Percentiles rank a stretch among this genome's conserved stretches.
Evolutionary conservation across 2,797 vertebrate species (phyloP).

Genomic region (Alectoris magna): DNA sequence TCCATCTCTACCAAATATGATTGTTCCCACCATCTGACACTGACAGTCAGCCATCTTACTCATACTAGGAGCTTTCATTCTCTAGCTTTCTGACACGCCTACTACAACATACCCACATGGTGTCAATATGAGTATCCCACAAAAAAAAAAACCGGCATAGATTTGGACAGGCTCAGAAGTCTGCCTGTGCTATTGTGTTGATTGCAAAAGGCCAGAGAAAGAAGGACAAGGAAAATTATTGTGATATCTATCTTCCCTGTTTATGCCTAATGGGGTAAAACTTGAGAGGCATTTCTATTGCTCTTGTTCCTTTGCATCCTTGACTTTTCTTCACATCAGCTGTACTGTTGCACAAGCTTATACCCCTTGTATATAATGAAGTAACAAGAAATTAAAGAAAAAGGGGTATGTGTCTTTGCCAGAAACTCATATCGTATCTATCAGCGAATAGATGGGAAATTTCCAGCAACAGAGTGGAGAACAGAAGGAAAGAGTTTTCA

Average conservation of each 20-base stretch:
- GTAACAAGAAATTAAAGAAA: not conserved
- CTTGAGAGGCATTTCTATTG: not conserved
- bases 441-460: not conserved
- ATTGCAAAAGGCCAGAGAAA: not conserved
- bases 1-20: not conserved
- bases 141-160: not conserved
- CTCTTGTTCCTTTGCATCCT: not conserved
- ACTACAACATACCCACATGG: not conserved
- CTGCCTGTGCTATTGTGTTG: rapidly evolving
- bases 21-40: slow-evolving; percentile 21
- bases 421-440: not conserved
- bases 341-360: not conserved
- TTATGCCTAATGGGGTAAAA: not conserved
- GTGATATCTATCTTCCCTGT: not conserved
- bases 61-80: not conserved
- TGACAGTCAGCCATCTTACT: slow-evolving; percentile 27
- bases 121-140: not conserved
- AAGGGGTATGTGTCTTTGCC: not conserved
- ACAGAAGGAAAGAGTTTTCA: not conserved
- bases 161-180: not conserved
- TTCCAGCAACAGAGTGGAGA: not conserved
- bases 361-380: not conserved
- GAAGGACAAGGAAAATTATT: not conserved
- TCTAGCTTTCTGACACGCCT: not conserved
- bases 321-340: not conserved